These are phyloP conservation scores for Caenorhabditis doughertyi DNA, from an alignment of 2,888 invertebrate species.

Conservation along the genomic window DNA sequence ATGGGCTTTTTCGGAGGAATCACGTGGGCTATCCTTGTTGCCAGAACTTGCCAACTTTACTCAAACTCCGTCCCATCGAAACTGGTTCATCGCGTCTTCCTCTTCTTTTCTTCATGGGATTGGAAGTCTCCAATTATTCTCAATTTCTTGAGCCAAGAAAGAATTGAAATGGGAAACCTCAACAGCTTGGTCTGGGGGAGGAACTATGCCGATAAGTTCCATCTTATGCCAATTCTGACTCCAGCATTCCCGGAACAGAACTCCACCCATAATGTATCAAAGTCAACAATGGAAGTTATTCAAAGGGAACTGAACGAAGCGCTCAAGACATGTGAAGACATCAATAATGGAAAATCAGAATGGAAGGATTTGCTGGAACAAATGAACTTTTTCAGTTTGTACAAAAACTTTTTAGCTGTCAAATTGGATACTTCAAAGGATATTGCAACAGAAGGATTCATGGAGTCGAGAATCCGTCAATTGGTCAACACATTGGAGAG, in stretches of 20 bases:
- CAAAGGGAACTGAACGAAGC: slow-evolving; percentile 92
- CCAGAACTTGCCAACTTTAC: slow-evolving; percentile 97
- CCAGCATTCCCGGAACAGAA: slow-evolving; percentile 99
- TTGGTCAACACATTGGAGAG: slow-evolving; percentile 92
- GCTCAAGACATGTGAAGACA: slow-evolving; percentile 87
- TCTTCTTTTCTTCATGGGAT: slow-evolving; percentile 96
- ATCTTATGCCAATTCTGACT: slow-evolving; percentile 95
- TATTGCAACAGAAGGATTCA: slow-evolving; percentile 74
- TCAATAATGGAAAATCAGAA: slow-evolving; percentile 89
- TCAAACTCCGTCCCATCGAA: slow-evolving; percentile 97
- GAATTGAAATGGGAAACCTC: too few relatives aligned
- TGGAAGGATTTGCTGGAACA: slow-evolving; percentile 97
- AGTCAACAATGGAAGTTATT: slow-evolving; percentile 94
- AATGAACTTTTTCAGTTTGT: slow-evolving; percentile 88
- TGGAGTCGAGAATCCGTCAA: slow-evolving; percentile 96
- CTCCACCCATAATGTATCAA: slow-evolving; percentile 97
- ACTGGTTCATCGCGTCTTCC: slow-evolving; percentile 97
- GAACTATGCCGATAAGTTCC: not conserved
- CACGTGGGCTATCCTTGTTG: slow-evolving; percentile 99
- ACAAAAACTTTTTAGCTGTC: slow-evolving; percentile 88
- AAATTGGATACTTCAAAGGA: slow-evolving; percentile 82
- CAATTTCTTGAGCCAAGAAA: too few relatives aligned
- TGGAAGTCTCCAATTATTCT: slow-evolving; percentile 89
- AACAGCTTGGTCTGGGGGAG: not conserved
- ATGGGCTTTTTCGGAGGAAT: slow-evolving; percentile 96